phyloP scores from a whole-genome alignment of 2,113 vertebrate genomes.

The Oncorhynchus masou region DNA sequence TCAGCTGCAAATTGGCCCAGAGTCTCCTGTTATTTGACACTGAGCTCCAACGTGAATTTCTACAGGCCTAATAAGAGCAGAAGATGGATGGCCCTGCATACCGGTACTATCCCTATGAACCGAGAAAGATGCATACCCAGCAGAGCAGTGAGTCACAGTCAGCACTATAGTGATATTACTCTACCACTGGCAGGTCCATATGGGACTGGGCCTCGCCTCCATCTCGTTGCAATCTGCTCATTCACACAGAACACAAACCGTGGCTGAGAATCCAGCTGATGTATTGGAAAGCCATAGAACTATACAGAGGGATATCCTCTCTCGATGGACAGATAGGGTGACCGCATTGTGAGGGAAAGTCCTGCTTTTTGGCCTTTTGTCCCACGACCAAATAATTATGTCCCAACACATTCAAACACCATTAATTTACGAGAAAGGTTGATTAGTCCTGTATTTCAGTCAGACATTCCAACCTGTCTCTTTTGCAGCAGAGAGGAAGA shows the following conservation, averaged over 20 bases:
- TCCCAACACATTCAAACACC: no score
- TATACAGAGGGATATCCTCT: not conserved
- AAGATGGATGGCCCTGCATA: conserved; percentile 40
- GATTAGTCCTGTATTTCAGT: no score
- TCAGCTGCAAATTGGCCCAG: conserved; percentile 18
- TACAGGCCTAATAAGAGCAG: not conserved
- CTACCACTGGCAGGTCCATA: conserved; percentile 34
- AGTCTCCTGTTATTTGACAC: conserved; percentile 32
- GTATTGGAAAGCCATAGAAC: not conserved
- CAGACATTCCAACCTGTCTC: no score
- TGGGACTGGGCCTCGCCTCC: conserved; percentile 15
- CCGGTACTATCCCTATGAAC: conserved; percentile 14
- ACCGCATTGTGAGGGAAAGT: no score
- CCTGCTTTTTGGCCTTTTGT: no score
- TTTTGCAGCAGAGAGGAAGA: no score
- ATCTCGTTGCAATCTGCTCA: not conserved
- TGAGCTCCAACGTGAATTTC: conserved; percentile 12
- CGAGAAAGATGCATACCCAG: conserved; percentile 39
- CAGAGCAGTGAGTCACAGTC: conserved; percentile 37
- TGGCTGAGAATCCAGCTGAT: not conserved
- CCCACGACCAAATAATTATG: no score
- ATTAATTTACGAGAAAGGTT: no score
- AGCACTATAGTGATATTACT: conserved; percentile 52
- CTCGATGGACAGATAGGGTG: not conserved
- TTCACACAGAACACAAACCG: conserved; percentile 14